These are phyloP conservation scores for Drosophila baimaii DNA, from an alignment of 1,140 invertebrate genomes.

Conservation along the genomic window DNA sequence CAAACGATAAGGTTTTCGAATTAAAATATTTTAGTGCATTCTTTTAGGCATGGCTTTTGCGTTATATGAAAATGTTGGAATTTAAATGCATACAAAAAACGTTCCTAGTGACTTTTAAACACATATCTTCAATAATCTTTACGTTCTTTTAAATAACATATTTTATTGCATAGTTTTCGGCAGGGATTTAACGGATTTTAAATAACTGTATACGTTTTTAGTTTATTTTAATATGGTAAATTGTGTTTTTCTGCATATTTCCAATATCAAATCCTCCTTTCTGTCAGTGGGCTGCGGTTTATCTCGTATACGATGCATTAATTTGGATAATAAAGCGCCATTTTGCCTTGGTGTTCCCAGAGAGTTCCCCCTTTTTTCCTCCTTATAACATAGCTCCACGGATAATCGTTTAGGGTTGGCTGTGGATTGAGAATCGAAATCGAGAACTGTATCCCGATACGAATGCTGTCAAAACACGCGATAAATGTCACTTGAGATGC, in stretches of 20 bases:
- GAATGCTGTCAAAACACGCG: constrained; percentile 61
- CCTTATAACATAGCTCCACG: neutral
- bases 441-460: too few species aligned
- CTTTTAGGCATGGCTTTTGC: too few species aligned
- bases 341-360: constrained; percentile 1
- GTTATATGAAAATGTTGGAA: too few species aligned
- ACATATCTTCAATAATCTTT: too few species aligned
- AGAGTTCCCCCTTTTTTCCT: neutral
- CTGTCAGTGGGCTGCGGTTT: neutral
- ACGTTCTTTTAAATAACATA: too few species aligned
- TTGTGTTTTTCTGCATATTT: neutral
- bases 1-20: too few species aligned
- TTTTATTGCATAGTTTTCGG: too few species aligned
- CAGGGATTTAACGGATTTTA: too few species aligned
- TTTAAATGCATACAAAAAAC: too few species aligned
- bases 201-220: neutral
- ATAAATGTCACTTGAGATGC: constrained; percentile 67
- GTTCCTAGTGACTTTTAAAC: too few species aligned
- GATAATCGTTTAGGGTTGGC: constrained; percentile 23
- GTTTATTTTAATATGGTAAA: neutral
- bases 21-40: too few species aligned
- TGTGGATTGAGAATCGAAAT: constrained; percentile 47
- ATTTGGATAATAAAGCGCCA: constrained; percentile 13
- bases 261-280: neutral
- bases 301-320: neutral